Evolutionary conservation across 2,113 vertebrate genomes (phyloP), one percentile per base, ranked within the genome.

Genomic region (Taurulus bubalis): DNA sequence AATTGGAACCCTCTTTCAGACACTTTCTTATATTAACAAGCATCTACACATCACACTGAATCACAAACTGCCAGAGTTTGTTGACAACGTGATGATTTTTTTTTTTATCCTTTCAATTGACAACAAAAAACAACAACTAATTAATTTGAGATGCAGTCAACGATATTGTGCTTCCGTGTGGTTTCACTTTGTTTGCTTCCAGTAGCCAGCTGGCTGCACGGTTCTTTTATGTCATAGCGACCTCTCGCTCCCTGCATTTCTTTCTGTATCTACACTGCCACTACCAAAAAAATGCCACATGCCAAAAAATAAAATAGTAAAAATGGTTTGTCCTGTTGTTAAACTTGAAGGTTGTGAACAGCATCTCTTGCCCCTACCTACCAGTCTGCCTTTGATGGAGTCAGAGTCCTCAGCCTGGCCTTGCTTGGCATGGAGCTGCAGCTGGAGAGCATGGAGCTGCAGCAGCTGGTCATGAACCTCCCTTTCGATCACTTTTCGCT

Each of bases 401-500:
- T 97, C 96, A 0, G 98, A 99, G 89, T 99, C 98, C 51, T 96
- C 95, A 8, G 73, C 91, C 85, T 97, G 97, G 3, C 98, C 97
- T 4, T 96, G 96, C 92, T 98, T 98, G 78, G 96, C 94, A 36
- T 97, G 97, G 0, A 99, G 95, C 87, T 99, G 97, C 66, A 99
- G 95, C 70, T 99, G 98, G 75, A 99, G 91, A 22, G 98, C 95
- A 1, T 99, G 97, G 0, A 99, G 95, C 90, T 99, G 97, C 75
- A 99, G 96, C 18, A 99, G 96, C 77, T 99, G 98, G 83, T 98
- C 97, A 0, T 99, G 98, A 20, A 99, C 97, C 91, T 99, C 98
- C 84, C 96, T 95, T 65, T 99, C 98, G 75, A 98, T 63, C 1
- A 97, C 96, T 0, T 86, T 88, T 68, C 96, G 96, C 89, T 98